Base-by-base conservation (phyloP, 64 coral and sea anemone species). In the Dendronephthya gigantea region DNA sequence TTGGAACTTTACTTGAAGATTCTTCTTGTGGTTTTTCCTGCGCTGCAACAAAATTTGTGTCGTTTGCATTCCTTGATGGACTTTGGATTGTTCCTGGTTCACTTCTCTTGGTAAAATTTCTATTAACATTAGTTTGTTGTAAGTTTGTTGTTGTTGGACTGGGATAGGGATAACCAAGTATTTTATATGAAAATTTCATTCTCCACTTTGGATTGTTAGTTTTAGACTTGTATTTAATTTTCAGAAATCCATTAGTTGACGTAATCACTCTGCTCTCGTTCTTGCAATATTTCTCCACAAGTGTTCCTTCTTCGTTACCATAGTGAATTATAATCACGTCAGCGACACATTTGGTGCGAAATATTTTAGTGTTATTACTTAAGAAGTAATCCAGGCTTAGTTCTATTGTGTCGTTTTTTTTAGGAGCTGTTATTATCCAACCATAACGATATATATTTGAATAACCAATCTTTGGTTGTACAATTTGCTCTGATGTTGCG, bases 121-220 rank as follows among this genome's bases (percentile, higher is more conserved):
- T 45, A 45, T 45, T n/a, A n/a, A n/a, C 41, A 45, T 45, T 6
- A 6, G 11, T 2, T 29, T 35, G 30, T 29, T 3, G 30, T 34
- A 33, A 33, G 0, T 1, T 34, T 29, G 29, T 19, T 10, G 15
- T 10, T 16, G 17, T 33, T 39, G 72, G 3, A 2, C 13, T 79
- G 9, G 72, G 33, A 4, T 2, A 2, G 0, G 2, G 1, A 39
- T 34, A 79, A 1, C 31, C 31, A 16, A 79, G 9, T 15, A 79
- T 79, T 79, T 79, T 79, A 29, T 79, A 79, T 16, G 72, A 79
- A 79, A 79, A 79, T 36, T 19, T 10, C 36, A 79, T 36, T 79
- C 1, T 79, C 72, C 72, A 79, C 6, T 79, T 34, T 15, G 72
- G 72, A 16, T 35, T 79, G 30, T 34, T 8, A 16, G 9, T 36